A percentile compares a stretch with the other conserved stretches of the same genome.
Evolutionary conservation across 2,888 invertebrate genomes (phyloP).

Genomic region (Suillia variegata): DNA sequence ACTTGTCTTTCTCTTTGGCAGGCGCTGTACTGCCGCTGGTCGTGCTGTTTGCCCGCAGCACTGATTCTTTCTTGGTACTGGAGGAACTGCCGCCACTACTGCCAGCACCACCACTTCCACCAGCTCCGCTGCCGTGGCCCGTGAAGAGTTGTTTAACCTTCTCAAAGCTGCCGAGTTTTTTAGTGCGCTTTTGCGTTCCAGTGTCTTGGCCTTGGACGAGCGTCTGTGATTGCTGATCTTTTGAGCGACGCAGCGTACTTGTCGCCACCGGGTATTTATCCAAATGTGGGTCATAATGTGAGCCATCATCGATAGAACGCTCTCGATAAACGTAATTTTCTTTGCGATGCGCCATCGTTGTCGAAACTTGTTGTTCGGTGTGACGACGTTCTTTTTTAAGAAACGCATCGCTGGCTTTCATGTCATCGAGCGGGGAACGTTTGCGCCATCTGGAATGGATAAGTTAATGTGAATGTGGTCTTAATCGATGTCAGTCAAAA

Average conservation of each 20-base stretch:
- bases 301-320: slow-evolving; percentile 71
- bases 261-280: slow-evolving; percentile 66
- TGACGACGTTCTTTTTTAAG: slow-evolving; percentile 77
- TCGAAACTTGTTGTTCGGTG: slow-evolving; percentile 64
- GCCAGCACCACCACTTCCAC: slow-evolving; percentile 55
- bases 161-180: slow-evolving; percentile 74
- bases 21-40: slow-evolving; percentile 44
- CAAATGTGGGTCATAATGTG: slow-evolving; percentile 69
- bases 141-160: slow-evolving; percentile 80
- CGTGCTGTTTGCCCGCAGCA: slow-evolving; percentile 54
- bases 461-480: neutral
- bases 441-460: slow-evolving; percentile 58
- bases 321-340: slow-evolving; percentile 65
- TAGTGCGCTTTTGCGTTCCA: slow-evolving; percentile 61
- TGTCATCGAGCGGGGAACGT: slow-evolving; percentile 69
- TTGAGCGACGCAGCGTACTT: slow-evolving; percentile 45
- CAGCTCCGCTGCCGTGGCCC: slow-evolving; percentile 53
- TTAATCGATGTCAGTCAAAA: neutral
- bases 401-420: slow-evolving; percentile 71
- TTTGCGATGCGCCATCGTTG: slow-evolving; percentile 54
- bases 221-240: slow-evolving; percentile 40
- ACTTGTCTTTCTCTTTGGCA: slow-evolving; percentile 39
- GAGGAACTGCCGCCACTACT: slow-evolving; percentile 51
- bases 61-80: slow-evolving; percentile 42
- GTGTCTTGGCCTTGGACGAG: slow-evolving; percentile 36